Evolutionary conservation across 2,113 vertebrate species (phyloP).

Genomic region (Pelmatolapia mariae): DNA sequence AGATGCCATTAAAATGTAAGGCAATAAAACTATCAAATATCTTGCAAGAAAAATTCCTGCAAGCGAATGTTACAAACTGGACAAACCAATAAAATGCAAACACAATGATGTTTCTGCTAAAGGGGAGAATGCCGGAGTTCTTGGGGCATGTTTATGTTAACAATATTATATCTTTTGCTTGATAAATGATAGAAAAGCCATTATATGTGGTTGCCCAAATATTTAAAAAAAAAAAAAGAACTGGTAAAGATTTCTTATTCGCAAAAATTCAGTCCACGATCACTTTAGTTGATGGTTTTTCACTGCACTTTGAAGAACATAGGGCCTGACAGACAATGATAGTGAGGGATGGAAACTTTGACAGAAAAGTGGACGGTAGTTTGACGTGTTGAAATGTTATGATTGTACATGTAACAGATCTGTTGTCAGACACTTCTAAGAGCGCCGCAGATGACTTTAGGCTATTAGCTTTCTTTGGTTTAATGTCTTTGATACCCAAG

Average conservation of each 20-base stretch:
- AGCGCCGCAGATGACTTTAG: background rate
- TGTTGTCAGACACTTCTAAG: background rate
- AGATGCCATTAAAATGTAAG: background rate
- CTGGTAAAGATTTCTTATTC: background rate
- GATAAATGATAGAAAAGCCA: background rate
- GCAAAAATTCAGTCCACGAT: background rate
- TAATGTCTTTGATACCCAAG: constrained; percentile 14
- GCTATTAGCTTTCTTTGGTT: background rate
- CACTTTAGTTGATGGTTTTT: background rate
- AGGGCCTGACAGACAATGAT: background rate
- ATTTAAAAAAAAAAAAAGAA: background rate
- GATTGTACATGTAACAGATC: background rate
- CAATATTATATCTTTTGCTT: background rate
- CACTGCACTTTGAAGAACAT: background rate
- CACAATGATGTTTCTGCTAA: background rate
- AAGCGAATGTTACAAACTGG: background rate
- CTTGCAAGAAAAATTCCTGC: background rate
- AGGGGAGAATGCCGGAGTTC: background rate
- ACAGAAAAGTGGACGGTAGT: background rate
- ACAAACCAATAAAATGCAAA: background rate
- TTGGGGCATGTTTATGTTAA: background rate
- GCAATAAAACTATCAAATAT: background rate
- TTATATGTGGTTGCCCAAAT: background rate
- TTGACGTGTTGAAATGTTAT: background rate
- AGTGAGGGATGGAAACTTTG: background rate